Evolutionary conservation across 1,140 invertebrate genomes (phyloP).

Genomic region (Drosophila santomea): DNA sequence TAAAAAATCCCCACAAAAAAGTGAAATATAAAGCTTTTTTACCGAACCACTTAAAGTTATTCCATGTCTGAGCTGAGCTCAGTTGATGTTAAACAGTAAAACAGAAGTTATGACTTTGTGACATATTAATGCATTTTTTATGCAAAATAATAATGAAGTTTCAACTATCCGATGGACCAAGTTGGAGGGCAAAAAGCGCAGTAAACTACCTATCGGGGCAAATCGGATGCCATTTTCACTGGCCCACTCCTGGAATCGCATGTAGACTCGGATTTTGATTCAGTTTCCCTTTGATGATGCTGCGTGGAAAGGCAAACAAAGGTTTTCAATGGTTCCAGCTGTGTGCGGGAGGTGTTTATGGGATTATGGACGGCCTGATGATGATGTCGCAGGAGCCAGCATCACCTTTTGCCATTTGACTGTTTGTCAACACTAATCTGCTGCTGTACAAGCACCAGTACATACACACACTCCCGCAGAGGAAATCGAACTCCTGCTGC

Average conservation of each 20-base stretch:
- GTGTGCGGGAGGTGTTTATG: constrained; percentile 66
- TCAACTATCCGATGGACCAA: constrained; percentile 21
- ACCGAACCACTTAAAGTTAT: constrained; percentile 52
- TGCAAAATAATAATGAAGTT: constrained; percentile 56
- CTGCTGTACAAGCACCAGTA: constrained; percentile 38
- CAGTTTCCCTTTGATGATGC: constrained; percentile 27
- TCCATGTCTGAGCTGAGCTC: constrained; percentile 37
- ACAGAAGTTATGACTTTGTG: constrained; percentile 58
- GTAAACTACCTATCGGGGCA: constrained; percentile 38
- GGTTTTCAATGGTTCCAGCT: constrained; percentile 21
- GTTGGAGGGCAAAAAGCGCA: constrained; percentile 17
- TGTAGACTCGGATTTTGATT: not conserved
- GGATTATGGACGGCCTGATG: constrained; percentile 58
- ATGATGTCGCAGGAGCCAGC: constrained; percentile 19
- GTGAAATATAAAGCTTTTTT: constrained; percentile 36
- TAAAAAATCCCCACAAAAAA: constrained; percentile 14
- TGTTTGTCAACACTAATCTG: constrained; percentile 80
- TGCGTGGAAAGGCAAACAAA: constrained; percentile 14
- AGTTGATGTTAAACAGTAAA: constrained; percentile 55
- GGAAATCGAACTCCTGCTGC: constrained; percentile 63
- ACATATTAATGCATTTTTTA: constrained; percentile 69
- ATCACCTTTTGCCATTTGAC: constrained; percentile 45
- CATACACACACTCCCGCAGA: constrained; percentile 30
- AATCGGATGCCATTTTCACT: constrained; percentile 52
- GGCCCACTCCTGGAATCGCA: not conserved